Evolutionary conservation across 37 sponge, comb jelly and placozoan genomes (phyloP).

Genomic region (Oopsacas minuta): DNA sequence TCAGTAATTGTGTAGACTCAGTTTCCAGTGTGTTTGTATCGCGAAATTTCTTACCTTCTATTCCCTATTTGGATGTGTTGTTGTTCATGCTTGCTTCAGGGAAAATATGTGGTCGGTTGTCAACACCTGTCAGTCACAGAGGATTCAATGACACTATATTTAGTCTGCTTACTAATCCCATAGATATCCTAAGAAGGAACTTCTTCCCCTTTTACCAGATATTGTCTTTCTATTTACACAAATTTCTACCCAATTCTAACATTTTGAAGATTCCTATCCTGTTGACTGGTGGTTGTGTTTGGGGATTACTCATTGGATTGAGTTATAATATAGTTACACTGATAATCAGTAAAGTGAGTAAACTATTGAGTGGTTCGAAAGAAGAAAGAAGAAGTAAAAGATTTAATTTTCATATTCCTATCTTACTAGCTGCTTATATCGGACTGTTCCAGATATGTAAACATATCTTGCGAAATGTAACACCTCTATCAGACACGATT

Average conservation of each 20-base stretch:
- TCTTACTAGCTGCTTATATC: background rate
- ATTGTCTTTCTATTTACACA: background rate
- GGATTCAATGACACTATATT: background rate
- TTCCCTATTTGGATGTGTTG: background rate
- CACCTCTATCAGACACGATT: background rate
- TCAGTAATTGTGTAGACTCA: background rate
- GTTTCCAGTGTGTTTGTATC: background rate
- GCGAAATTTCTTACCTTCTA: slow-evolving; percentile 1
- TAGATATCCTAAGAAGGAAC: background rate
- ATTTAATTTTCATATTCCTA: background rate
- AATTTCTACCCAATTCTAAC: background rate
- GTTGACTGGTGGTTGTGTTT: background rate
- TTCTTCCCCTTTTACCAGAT: background rate
- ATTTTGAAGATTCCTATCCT: background rate
- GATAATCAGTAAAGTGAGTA: background rate
- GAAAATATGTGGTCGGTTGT: background rate
- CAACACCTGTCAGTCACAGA: background rate
- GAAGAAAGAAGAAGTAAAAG: background rate
- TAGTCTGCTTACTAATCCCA: background rate
- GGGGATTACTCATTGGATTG: background rate
- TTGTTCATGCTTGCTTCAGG: background rate
- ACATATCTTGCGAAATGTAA: background rate
- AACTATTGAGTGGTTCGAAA: background rate
- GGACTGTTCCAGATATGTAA: background rate
- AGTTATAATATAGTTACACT: background rate